Evolutionary conservation across 2,888 invertebrate species (phyloP).

Genomic region (Morpho helenor): DNA sequence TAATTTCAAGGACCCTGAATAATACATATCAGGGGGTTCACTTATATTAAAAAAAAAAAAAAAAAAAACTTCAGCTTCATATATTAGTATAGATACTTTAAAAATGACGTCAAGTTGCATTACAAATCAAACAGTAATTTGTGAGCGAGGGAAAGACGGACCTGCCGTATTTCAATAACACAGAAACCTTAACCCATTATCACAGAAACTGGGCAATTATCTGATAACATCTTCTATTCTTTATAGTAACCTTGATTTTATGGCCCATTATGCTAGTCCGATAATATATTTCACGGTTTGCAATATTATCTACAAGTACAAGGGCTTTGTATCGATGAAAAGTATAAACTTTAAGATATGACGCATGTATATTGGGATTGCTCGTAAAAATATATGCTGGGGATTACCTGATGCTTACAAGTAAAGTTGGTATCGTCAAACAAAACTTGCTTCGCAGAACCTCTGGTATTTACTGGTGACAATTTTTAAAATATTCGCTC

Average conservation of each 20-base stretch:
- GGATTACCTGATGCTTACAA: too few relatives aligned
- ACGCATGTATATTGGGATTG: not conserved
- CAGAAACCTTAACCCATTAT: conserved; percentile 19
- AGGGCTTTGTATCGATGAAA: conserved; percentile 9
- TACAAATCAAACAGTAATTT: not conserved
- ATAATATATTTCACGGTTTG: conserved; percentile 21
- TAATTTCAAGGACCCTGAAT: too few relatives aligned
- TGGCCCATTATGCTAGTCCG: conserved; percentile 23
- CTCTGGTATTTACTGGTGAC: too few relatives aligned
- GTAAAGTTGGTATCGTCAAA: too few relatives aligned
- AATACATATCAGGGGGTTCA: too few relatives aligned
- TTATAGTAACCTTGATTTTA: conserved; percentile 25
- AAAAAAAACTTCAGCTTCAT: too few relatives aligned
- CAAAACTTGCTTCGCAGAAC: too few relatives aligned
- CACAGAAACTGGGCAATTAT: conserved; percentile 20
- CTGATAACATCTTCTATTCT: conserved; percentile 23
- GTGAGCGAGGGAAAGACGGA: conserved; percentile 3
- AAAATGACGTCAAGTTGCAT: too few relatives aligned
- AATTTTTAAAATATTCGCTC: too few relatives aligned
- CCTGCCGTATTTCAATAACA: conserved; percentile 12
- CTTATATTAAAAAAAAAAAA: too few relatives aligned
- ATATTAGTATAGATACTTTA: too few relatives aligned
- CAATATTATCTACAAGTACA: conserved; percentile 17
- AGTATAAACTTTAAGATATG: not conserved
- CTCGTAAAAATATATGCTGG: too few relatives aligned